Evolutionary conservation across 2,888 invertebrate genomes (phyloP).

Genomic region (Aporophyla nigra): DNA sequence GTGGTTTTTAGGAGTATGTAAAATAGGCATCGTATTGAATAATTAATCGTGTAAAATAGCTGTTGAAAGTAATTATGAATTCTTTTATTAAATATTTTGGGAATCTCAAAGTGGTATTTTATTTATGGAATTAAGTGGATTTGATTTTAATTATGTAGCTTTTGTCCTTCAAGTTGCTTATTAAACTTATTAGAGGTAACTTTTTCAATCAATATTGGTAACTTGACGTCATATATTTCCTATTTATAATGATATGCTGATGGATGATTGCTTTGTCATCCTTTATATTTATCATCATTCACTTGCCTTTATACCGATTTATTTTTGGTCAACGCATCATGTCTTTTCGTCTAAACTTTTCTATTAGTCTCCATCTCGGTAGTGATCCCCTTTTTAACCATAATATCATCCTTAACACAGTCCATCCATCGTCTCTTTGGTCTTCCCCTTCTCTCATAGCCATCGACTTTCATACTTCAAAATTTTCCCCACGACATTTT

Average conservation of each 20-base stretch:
- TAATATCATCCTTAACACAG: too few species aligned
- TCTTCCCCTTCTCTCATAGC: too few species aligned
- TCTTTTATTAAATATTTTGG: neutral
- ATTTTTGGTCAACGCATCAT: too few species aligned
- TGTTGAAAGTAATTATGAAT: constrained; percentile 4
- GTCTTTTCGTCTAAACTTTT: too few species aligned
- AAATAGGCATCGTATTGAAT: neutral
- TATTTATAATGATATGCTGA: neutral
- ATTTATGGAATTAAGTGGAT: neutral
- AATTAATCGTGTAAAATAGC: constrained; percentile 19
- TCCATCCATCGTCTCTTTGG: too few species aligned
- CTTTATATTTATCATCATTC: neutral
- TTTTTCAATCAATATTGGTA: neutral
- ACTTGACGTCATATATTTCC: neutral
- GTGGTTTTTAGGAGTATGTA: constrained; percentile 6
- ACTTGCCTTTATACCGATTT: too few species aligned
- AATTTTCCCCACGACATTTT: too few species aligned
- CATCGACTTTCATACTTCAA: too few species aligned
- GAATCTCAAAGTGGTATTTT: neutral
- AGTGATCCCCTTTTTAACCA: too few species aligned
- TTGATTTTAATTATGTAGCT: neutral
- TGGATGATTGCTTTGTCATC: neutral
- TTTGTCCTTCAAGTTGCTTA: neutral
- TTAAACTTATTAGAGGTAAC: neutral
- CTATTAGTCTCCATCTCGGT: too few species aligned